Conservation (phyloP, 2,113 vertebrate species). For the Malurus cyaneus region DNA sequence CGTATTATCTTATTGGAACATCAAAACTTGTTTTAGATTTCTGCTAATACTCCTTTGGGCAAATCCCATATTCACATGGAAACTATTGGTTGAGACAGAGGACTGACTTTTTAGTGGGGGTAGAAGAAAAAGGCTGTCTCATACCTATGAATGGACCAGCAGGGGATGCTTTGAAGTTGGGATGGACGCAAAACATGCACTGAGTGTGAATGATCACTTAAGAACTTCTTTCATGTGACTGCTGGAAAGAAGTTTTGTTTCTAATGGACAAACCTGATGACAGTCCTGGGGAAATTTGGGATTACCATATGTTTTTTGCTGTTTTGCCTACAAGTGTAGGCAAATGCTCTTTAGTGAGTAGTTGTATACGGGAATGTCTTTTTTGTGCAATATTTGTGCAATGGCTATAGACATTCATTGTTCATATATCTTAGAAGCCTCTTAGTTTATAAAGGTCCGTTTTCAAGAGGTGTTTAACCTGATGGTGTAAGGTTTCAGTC, state of each 20-base stretch:
- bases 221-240: background rate
- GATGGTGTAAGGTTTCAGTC: background rate
- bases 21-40: slow-evolving; percentile 43
- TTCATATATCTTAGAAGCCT: background rate
- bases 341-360: background rate
- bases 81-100: background rate
- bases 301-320: background rate
- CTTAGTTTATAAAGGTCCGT: background rate
- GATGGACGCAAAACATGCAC: background rate
- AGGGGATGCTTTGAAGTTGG: background rate
- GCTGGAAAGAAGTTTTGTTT: background rate
- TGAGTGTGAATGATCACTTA: background rate
- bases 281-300: background rate
- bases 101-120: background rate
- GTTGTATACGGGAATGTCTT: fast-evolving
- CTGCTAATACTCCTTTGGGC: background rate
- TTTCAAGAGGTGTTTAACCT: background rate
- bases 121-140: background rate
- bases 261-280: background rate
- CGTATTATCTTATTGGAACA: slow-evolving; percentile 45
- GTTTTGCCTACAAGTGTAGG: background rate
- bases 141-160: background rate
- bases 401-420: background rate
- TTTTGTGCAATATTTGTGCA: background rate
- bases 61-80: slow-evolving; percentile 51